Evolutionary conservation across 2,113 vertebrate species (phyloP).

Genomic region (Dunckerocampus dactyliophorus): DNA sequence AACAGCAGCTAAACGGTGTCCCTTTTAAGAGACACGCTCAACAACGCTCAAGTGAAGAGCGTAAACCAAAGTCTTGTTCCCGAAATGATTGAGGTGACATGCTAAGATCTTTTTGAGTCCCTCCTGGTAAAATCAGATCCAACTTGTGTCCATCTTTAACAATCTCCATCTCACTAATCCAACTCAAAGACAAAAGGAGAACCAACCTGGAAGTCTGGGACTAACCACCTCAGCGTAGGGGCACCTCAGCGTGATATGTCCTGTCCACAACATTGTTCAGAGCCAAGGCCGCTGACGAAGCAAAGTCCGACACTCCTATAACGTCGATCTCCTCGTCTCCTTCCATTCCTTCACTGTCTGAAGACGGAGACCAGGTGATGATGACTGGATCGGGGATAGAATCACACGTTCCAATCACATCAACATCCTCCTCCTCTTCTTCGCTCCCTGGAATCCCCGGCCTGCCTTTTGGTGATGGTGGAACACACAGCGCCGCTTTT

Average conservation of each 20-base stretch:
- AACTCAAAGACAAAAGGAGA: not conserved
- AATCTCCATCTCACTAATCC: not conserved
- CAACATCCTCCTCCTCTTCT: constrained; percentile 44
- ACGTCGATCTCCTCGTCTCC: constrained; percentile 46
- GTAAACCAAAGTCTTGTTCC: not conserved
- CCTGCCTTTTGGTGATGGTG: not conserved
- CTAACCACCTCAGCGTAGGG: not conserved
- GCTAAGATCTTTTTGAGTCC: not conserved
- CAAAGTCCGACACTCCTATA: constrained; percentile 8
- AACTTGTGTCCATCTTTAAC: not conserved
- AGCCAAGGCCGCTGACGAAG: not conserved
- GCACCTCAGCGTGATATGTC: not conserved
- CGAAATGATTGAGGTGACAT: not conserved
- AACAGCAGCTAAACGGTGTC: not conserved
- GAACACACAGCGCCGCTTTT: not conserved
- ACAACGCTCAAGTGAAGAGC: not conserved
- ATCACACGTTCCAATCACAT: constrained; percentile 51
- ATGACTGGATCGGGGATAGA: constrained; percentile 21
- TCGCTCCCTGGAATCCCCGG: constrained; percentile 4
- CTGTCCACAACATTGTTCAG: constrained; percentile 2
- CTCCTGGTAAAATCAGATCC: not conserved
- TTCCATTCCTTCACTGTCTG: constrained; percentile 25
- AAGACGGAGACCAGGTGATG: constrained; percentile 34
- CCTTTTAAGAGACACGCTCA: not conserved
- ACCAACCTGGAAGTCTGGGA: not conserved